A percentile compares a stretch with the other conserved stretches of the same genome.
phyloP scores from a whole-genome alignment of 1,140 invertebrate genomes.

The Calliopsis andreniformis region DNA sequence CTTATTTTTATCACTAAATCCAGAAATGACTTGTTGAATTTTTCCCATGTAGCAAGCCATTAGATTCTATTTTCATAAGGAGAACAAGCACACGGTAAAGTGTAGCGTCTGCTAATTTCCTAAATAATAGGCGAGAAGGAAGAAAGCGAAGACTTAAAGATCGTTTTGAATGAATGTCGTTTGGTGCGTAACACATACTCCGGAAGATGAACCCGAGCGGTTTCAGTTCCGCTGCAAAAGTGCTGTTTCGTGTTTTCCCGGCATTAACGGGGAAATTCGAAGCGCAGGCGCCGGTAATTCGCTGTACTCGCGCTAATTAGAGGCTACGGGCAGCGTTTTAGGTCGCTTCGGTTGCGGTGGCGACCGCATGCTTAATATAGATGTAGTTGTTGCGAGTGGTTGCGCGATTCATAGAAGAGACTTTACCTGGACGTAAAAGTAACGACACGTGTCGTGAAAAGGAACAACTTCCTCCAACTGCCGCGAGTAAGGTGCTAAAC shows the following conservation, averaged over 20 bases:
- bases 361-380: constrained; percentile 57
- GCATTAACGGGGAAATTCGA: constrained; percentile 63
- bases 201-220: not conserved
- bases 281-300: constrained; percentile 62
- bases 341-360: constrained; percentile 51
- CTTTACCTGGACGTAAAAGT: not conserved
- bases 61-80: not conserved
- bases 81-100: too few species aligned
- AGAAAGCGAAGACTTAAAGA: too few species aligned
- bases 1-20: constrained; percentile 16
- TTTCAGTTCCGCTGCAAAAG: constrained; percentile 50
- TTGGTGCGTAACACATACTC: not conserved
- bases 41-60: too few species aligned
- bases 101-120: not conserved
- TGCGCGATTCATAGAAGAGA: not conserved
- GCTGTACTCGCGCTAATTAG: constrained; percentile 55
- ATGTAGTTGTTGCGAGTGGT: constrained; percentile 29
- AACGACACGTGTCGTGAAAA: not conserved
- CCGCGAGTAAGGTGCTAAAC: not conserved
- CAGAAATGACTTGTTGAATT: constrained; percentile 4
- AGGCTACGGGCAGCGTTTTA: constrained; percentile 49
- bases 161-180: not conserved
- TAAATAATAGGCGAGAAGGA: not conserved
- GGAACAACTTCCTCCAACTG: not conserved
- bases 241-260: constrained; percentile 69